Evolutionary conservation across 2,888 invertebrate genomes (phyloP).

Genomic region (Heliconius charithonia): DNA sequence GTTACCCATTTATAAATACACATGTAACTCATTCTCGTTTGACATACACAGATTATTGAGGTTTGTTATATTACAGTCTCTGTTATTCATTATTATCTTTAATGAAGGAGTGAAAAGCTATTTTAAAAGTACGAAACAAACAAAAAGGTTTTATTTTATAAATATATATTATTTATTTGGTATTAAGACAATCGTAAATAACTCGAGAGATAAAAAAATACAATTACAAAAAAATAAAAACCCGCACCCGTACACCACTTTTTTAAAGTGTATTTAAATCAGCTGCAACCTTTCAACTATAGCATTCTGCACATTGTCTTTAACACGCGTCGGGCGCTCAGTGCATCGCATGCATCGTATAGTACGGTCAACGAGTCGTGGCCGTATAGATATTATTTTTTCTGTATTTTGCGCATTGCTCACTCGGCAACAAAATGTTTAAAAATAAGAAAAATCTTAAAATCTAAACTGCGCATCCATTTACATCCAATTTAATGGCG

Average conservation of each 20-base stretch:
- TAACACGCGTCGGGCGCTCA: slow-evolving; percentile 19
- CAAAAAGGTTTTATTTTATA: not conserved
- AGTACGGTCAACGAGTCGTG: too few species aligned
- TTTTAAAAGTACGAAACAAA: not conserved
- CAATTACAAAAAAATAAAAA: too few species aligned
- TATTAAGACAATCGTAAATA: too few species aligned
- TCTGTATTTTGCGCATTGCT: too few species aligned
- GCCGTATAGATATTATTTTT: too few species aligned
- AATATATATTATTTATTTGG: not conserved
- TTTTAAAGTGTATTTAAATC: not conserved
- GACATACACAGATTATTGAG: not conserved
- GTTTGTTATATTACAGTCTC: not conserved
- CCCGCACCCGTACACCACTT: not conserved
- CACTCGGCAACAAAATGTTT: too few species aligned
- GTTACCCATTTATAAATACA: not conserved
- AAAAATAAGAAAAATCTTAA: too few species aligned
- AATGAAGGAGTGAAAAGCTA: not conserved
- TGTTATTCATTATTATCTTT: not conserved
- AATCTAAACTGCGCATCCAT: too few species aligned
- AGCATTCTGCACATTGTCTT: slow-evolving; percentile 13
- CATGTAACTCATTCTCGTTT: not conserved
- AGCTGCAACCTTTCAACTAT: slow-evolving; percentile 9
- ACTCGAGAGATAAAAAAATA: not conserved
- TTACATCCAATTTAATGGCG: too few species aligned
- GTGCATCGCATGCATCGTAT: not conserved